Percentiles rank a stretch among this genome's conserved stretches.
Evolutionary conservation across 1,140 invertebrate species (phyloP).

Genomic region (Macrosteles quadrilineatus): DNA sequence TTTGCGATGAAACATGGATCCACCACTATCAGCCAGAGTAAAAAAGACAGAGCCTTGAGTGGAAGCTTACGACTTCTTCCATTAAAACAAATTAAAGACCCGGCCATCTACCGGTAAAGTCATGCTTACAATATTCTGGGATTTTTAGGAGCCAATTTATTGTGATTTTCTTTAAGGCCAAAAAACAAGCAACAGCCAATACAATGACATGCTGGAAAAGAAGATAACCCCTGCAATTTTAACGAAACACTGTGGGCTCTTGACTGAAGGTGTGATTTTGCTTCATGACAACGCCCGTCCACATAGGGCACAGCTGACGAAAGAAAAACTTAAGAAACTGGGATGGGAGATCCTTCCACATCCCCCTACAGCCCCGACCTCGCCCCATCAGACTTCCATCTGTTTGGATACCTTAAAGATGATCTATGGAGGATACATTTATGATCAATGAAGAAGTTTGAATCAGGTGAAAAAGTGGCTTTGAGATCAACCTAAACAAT

Average conservation of each 20-base stretch:
- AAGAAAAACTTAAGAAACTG: constrained; percentile 42
- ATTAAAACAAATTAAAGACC: too few relatives aligned
- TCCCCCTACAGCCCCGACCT: constrained; percentile 45
- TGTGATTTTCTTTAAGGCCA: neutral
- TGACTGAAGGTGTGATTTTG: constrained; percentile 37
- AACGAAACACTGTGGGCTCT: neutral
- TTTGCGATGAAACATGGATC: constrained; percentile 44
- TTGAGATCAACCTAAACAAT: neutral
- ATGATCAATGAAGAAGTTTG: too few relatives aligned
- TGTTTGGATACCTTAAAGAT: too few relatives aligned
- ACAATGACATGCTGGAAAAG: constrained; percentile 3
- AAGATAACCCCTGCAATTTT: constrained; percentile 15
- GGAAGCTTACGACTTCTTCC: neutral
- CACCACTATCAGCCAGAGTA: constrained; percentile 40
- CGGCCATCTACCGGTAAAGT: too few relatives aligned
- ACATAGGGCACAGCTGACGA: constrained; percentile 40
- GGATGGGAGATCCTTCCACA: constrained; percentile 43
- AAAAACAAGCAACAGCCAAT: constrained; percentile 17
- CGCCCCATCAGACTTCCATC: constrained; percentile 42
- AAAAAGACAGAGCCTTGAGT: constrained; percentile 34
- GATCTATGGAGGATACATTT: too few relatives aligned
- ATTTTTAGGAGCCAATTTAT: neutral
- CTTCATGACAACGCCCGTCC: constrained; percentile 48
- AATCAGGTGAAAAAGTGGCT: neutral
- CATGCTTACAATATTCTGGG: constrained; percentile 6